Evolutionary conservation across 2,113 vertebrate species (phyloP), one percentile per base, ranked within the genome.

Genomic region (Sus scrofa): DNA sequence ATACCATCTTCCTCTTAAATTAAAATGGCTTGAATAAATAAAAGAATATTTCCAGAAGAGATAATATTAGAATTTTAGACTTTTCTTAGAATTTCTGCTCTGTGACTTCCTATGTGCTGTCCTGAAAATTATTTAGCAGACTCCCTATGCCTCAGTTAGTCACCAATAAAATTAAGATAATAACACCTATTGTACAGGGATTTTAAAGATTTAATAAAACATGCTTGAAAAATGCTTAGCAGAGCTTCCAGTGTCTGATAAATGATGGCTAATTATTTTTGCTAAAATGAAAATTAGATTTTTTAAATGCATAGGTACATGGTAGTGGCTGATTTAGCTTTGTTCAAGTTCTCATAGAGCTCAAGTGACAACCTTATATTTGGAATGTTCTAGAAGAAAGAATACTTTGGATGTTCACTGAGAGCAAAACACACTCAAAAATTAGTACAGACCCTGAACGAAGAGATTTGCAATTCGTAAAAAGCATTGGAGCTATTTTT

Each of bases 151-250:
- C 86, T 82, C 52, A 22, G 2, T 78, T 60, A 54, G 18, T 85
- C 88, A 95, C 63, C 73, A 90, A 56, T 74, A 88, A 81, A 88
- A 94, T 78, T 68, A 79, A 92, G 6, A n/a, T 30, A 75, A 52
- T 68, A 79, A 19, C 68, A 15, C 2, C 6, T n/a, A 73, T 7
- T 70, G 68, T n/a, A 50, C 3, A 60, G 82, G 27, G 2, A n/a
- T 67, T 94, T 77, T 86, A 54, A 95, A 3, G n/a, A 77, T 70
- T 87, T 70, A 81, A 63, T 54, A 89, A 92, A 82, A 84, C 18
- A 34, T 71, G 20, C 65, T 91, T 93, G 62, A 37, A 54, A 60
- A 96, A 92, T 71, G 13, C 19, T 91, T 52, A 89, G 9, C 27
- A 73, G n/a, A 92, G 7, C 2, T 84, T n/a, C 18, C 44, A 27